These are phyloP conservation scores for Alviniconcha marisindica DNA, from an alignment of 1,140 invertebrate species.

Conservation along the genomic window DNA sequence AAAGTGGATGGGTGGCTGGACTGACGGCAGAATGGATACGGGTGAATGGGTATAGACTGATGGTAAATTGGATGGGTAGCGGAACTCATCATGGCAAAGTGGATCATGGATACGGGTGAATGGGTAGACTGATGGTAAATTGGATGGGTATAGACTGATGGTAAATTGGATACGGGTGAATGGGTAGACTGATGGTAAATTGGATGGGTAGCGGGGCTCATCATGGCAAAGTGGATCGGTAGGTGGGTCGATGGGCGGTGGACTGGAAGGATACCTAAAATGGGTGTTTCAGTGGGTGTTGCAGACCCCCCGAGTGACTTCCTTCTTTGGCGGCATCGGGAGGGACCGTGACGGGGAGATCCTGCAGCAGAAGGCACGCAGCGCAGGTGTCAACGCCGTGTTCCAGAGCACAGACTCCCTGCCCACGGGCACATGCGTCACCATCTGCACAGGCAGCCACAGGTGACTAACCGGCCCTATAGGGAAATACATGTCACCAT, in stretches of 20 bases:
- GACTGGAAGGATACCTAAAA: not conserved
- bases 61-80: no score
- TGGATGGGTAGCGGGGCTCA: not conserved
- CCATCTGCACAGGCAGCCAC: slow-evolving; percentile 80
- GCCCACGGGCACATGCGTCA: slow-evolving; percentile 87
- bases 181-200: no score
- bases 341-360: slow-evolving; percentile 92
- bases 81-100: no score
- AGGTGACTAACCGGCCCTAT: slow-evolving; percentile 72
- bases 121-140: no score
- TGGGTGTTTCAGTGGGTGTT: slow-evolving; percentile 89
- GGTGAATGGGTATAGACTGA: no score
- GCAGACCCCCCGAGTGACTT: slow-evolving; percentile 83
- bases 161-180: no score
- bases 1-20: no score
- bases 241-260: not conserved
- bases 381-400: slow-evolving; percentile 89
- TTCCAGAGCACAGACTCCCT: slow-evolving; percentile 83
- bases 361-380: slow-evolving; percentile 86
- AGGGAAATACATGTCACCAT: no score
- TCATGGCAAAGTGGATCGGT: not conserved
- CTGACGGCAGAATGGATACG: no score
- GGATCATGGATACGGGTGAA: no score
- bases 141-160: no score
- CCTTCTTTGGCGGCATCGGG: slow-evolving; percentile 97